Conservation (phyloP, 2,797 vertebrate species). For the Acipenser oxyrinchus region DNA sequence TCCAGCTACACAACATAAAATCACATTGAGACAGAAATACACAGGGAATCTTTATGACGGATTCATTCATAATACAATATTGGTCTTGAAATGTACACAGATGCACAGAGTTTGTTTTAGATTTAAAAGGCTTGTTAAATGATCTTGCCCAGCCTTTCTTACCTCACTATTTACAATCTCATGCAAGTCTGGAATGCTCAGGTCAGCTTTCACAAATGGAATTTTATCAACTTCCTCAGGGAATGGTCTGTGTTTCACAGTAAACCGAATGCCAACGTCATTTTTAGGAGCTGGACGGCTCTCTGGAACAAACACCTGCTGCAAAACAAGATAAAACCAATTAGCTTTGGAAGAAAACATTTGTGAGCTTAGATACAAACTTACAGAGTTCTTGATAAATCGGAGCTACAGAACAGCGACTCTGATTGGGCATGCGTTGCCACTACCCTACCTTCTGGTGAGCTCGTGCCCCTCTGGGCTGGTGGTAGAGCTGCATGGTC, state of each 20-base stretch:
- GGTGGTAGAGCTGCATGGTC: slow-evolving; percentile 82
- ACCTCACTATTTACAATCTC: slow-evolving; percentile 75
- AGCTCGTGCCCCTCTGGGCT: slow-evolving; percentile 81
- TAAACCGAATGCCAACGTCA: slow-evolving; percentile 67
- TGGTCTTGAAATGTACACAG: not conserved
- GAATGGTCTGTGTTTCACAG: slow-evolving; percentile 80
- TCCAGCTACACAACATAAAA: slow-evolving; percentile 57
- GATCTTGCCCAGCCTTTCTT: slow-evolving; percentile 26
- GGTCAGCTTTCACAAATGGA: slow-evolving; percentile 79
- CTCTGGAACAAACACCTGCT: slow-evolving; percentile 74
- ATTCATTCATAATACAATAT: too few relatives aligned
- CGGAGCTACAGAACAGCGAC: not conserved
- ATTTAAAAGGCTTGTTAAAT: too few relatives aligned
- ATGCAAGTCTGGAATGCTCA: slow-evolving; percentile 78
- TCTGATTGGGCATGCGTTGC: not conserved
- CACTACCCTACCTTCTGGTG: slow-evolving; percentile 78
- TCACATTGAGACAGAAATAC: not conserved
- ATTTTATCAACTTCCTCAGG: slow-evolving; percentile 94
- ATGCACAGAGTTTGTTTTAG: not conserved
- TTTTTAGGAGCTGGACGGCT: slow-evolving; percentile 59
- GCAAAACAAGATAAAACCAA: slow-evolving; percentile 8
- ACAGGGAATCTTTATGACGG: too few relatives aligned
- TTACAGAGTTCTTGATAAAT: not conserved
- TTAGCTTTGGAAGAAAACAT: not conserved
- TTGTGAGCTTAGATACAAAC: not conserved